Base-by-base conservation (phyloP, 2,113 vertebrate genomes). In the Chaetodon trifascialis region DNA sequence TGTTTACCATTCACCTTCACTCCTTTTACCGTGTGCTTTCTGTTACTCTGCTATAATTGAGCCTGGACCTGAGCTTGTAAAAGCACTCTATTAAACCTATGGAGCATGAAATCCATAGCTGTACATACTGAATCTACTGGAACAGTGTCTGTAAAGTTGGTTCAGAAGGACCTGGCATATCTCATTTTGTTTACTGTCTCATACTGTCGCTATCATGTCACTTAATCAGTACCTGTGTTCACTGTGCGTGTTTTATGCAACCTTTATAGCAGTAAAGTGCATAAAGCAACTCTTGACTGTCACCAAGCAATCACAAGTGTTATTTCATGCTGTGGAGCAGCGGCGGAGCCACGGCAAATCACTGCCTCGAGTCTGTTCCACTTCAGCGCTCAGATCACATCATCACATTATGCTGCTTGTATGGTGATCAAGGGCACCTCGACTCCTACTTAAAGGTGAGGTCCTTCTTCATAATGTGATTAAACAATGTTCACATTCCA, bases 251-350 rank as follows among this genome's bases (percentile, higher is more conserved):
- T 8, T 87, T 76, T 67, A 79, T 86, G 84, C 76, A 54, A n/a
- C 65, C 64, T 86, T 67, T 88, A 16, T 47, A 15, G 40, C 82
- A 70, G 46, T 73, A 54, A 89, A 89, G 84, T 79, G 77, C 75
- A 65, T 86, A 85, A 82, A 83, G 68, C 82, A 80, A 66, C 79
- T 88, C 76, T 91, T 79, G 72, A 84, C 83, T 46, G 78, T 86
- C 56, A 79, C 73, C 5, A 38, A 23, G 85, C 75, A 82, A 49
- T 58, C 36, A 17, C 23, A 52, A 16, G 78, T 80, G 60, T 86
- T 30, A 30, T 52, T 85, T 89, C 54, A 59, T 73, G 21, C 55
- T 63, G 5, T 25, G 1, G 4, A 65, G 65, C 52, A 60, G 59
- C 0, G 42, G 12, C 11, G 25, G 7, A 60, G 34, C 30, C 55